phyloP scores from a whole-genome alignment of 2,888 invertebrate species.

The Erebia ligea region DNA sequence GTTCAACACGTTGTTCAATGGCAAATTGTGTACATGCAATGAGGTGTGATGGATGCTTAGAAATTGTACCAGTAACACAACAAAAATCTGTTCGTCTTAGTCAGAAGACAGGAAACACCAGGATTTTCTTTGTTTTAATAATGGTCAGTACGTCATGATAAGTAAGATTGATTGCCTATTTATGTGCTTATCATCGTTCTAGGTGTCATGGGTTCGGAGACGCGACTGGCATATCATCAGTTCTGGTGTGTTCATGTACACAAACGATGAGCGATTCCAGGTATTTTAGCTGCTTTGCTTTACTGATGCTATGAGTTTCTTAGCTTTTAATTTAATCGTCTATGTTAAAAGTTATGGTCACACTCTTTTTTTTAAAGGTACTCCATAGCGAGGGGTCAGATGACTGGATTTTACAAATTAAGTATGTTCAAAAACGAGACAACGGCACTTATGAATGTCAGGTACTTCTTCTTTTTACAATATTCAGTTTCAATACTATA shows the following conservation, averaged over 20 bases:
- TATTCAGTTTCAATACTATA: not conserved
- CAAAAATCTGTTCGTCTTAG: too few species aligned
- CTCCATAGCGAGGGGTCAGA: conserved; percentile 93
- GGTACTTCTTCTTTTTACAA: conserved; percentile 71
- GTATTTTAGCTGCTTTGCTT: conserved; percentile 47
- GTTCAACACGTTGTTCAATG: too few species aligned
- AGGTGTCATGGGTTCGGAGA: conserved; percentile 96
- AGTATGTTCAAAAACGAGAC: conserved; percentile 95
- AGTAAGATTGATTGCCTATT: not conserved
- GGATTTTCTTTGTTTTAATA: too few species aligned
- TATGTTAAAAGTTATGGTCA: not conserved
- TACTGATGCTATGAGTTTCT: not conserved
- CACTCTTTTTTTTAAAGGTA: conserved; percentile 61
- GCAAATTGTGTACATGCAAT: too few species aligned
- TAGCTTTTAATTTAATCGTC: not conserved
- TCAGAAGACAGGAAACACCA: too few species aligned
- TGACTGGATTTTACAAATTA: conserved; percentile 96
- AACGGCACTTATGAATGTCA: conserved; percentile 97
- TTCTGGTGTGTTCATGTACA: conserved; percentile 94
- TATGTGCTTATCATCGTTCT: conserved; percentile 47
- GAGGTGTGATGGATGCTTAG: too few species aligned
- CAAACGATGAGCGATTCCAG: conserved; percentile 93
- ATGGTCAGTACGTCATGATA: not conserved
- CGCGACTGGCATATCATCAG: conserved; percentile 97
- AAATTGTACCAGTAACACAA: too few species aligned